A percentile compares a stretch with the other conserved stretches of the same genome.
Evolutionary conservation across 1,140 invertebrate genomes (phyloP).

Genomic region (Apolygus lucorum): DNA sequence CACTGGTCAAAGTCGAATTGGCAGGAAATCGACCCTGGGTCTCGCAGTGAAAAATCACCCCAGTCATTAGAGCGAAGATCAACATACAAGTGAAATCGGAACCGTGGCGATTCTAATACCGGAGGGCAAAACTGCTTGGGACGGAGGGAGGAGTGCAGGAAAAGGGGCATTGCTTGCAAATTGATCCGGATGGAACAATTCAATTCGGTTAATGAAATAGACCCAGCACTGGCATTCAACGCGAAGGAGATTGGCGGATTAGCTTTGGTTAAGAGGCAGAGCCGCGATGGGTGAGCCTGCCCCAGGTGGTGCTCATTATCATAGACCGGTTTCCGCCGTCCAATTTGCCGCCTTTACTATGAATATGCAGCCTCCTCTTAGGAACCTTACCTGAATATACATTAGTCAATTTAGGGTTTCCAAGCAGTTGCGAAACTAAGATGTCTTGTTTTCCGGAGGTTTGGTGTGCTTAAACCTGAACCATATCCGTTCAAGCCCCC

Average conservation of each 20-base stretch:
- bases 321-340: background rate
- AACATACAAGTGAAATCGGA: no score
- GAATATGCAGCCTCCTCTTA: conserved; percentile 3
- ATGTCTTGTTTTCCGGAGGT: background rate
- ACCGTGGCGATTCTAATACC: no score
- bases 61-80: no score
- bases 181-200: background rate
- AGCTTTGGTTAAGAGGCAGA: background rate
- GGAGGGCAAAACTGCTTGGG: no score
- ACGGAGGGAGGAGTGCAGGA: background rate
- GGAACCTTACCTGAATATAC: conserved; percentile 18
- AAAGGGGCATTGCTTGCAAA: background rate
- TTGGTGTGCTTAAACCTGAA: no score
- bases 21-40: no score
- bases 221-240: background rate
- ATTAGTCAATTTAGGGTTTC: conserved; percentile 16
- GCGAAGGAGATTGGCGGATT: background rate
- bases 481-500: no score
- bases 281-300: background rate
- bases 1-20: no score
- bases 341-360: conserved; percentile 3
- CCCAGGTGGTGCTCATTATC: background rate
- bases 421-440: background rate
- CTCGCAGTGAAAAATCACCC: no score
- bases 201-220: background rate